phyloP scores from a whole-genome alignment of 2,888 invertebrate species.

The Ochropleura plecta region DNA sequence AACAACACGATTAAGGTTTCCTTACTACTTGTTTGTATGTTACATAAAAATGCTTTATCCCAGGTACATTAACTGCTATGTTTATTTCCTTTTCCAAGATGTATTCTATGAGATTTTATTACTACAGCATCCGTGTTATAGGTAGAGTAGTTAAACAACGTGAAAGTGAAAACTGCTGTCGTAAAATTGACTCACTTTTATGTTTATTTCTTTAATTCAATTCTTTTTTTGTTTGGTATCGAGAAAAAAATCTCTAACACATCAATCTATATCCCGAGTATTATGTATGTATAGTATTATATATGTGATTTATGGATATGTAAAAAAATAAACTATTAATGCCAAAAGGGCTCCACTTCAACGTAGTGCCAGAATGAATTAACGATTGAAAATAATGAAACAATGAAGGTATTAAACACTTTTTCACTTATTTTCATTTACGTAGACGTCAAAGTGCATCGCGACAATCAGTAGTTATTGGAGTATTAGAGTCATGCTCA shows the following conservation, averaged over 20 bases:
- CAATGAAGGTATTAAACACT: background rate
- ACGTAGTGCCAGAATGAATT: no score
- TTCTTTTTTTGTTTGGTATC: background rate
- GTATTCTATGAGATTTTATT: background rate
- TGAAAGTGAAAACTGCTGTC: background rate
- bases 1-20: no score
- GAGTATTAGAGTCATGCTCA: slow-evolving; percentile 11
- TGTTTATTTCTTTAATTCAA: background rate
- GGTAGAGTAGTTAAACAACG: background rate
- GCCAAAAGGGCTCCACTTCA: no score
- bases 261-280: background rate
- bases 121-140: background rate
- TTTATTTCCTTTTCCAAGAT: background rate
- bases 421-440: slow-evolving; percentile 7
- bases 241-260: background rate
- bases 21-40: no score
- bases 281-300: background rate
- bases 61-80: background rate
- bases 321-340: no score
- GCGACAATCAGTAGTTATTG: slow-evolving; percentile 13
- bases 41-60: background rate
- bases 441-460: background rate
- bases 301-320: no score
- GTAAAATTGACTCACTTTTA: background rate
- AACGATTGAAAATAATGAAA: background rate